Evolutionary conservation across 2,797 vertebrate species (phyloP).

Genomic region (Alca torda): DNA sequence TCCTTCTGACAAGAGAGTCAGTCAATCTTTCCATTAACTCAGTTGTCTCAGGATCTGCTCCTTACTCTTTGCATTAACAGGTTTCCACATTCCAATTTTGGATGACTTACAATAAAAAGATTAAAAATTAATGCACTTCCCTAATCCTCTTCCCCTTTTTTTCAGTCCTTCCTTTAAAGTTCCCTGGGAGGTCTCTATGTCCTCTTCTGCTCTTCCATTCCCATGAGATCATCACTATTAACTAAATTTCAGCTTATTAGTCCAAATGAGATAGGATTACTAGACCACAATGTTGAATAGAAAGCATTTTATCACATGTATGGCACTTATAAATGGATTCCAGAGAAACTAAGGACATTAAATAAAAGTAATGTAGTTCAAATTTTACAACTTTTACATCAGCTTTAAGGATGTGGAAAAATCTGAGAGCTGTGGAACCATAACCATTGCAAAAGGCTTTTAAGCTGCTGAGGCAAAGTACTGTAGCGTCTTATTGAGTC

Average conservation of each 20-base stretch:
- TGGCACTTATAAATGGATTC: neutral
- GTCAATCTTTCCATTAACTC: neutral
- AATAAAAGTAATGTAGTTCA: neutral
- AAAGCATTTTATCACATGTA: neutral
- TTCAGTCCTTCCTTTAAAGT: neutral
- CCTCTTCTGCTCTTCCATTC: neutral
- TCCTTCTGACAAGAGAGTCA: neutral
- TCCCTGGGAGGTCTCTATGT: neutral
- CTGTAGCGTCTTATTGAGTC: neutral
- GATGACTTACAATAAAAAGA: neutral
- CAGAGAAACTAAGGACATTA: neutral
- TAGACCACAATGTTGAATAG: neutral
- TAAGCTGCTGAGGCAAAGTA: neutral
- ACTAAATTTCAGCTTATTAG: neutral
- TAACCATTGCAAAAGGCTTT: neutral
- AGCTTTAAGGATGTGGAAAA: neutral
- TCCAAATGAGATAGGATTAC: neutral
- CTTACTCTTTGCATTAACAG: neutral
- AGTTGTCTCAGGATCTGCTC: neutral
- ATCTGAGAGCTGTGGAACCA: neutral
- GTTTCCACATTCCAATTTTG: neutral
- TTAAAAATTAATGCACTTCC: neutral
- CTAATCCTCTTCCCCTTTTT: neutral
- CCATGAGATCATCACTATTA: neutral
- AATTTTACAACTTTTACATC: neutral